Evolutionary conservation across 2,797 vertebrate species (phyloP).

Genomic region (Pelodytes ibericus): DNA sequence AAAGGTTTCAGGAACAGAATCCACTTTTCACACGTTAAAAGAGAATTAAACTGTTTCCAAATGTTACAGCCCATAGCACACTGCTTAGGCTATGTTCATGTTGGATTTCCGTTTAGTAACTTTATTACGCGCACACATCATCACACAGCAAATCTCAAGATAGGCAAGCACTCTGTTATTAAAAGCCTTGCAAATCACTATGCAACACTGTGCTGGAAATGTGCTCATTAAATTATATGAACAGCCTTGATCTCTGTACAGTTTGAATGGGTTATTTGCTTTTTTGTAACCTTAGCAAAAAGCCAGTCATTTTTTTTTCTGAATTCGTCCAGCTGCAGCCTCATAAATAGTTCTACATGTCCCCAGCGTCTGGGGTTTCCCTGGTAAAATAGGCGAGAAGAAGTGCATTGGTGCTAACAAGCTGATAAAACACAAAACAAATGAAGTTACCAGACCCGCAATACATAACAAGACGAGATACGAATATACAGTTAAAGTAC

Average conservation of each 20-base stretch:
- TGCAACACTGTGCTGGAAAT: neutral
- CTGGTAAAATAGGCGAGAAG: constrained; percentile 8
- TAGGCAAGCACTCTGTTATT: neutral
- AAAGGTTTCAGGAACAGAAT: no score
- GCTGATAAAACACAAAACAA: constrained; percentile 27
- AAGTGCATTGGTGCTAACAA: constrained; percentile 35
- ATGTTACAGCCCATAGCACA: neutral
- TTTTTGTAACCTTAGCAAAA: neutral
- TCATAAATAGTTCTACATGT: constrained; percentile 33
- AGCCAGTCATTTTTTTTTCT: neutral
- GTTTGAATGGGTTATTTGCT: constrained; percentile 7
- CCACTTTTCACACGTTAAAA: no score
- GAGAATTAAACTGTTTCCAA: neutral
- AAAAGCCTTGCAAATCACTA: neutral
- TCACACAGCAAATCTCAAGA: neutral
- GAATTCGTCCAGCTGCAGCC: constrained; percentile 37
- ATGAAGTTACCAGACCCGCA: constrained; percentile 12
- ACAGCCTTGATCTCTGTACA: neutral
- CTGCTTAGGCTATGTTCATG: neutral
- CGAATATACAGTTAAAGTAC: no score
- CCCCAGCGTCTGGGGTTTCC: constrained; percentile 17
- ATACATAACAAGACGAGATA: neutral
- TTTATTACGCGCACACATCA: neutral
- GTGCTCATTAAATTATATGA: neutral
- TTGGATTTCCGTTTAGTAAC: neutral